A percentile compares a stretch with the other conserved stretches of the same genome.
phyloP scores from a whole-genome alignment of 2,888 invertebrate genomes.

The Clitarchus hookeri region DNA sequence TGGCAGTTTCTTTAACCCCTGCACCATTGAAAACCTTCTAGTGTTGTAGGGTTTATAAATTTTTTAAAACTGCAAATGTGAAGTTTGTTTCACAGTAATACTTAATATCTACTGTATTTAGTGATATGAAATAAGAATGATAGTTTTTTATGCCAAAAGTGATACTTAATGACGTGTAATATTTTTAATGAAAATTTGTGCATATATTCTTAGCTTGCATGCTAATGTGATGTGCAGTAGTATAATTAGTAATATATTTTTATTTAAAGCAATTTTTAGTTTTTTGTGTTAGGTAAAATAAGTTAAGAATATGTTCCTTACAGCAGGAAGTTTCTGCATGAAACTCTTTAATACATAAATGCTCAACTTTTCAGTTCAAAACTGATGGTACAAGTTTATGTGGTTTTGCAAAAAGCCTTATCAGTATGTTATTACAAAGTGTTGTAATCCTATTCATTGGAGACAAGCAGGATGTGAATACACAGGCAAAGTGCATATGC shows the following conservation, averaged over 20 bases:
- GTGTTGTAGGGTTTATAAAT: no score
- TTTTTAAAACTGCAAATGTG: not conserved
- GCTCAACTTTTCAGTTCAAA: not conserved
- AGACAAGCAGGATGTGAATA: not conserved
- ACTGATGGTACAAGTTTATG: not conserved
- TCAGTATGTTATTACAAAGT: not conserved
- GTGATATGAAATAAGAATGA: not conserved
- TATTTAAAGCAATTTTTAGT: not conserved
- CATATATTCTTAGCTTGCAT: not conserved
- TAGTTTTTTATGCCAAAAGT: not conserved
- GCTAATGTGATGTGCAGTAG: not conserved
- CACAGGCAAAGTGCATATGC: not conserved
- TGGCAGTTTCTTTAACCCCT: no score
- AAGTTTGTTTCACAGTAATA: not conserved
- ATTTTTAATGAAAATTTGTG: not conserved
- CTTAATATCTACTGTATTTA: not conserved
- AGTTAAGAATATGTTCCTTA: not conserved
- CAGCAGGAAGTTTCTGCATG: not conserved
- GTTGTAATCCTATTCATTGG: not conserved
- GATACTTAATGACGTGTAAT: constrained; percentile 2
- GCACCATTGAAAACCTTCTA: no score
- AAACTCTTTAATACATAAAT: not conserved
- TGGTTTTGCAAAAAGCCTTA: not conserved
- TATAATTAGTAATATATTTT: not conserved
- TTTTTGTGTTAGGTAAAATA: not conserved